Evolutionary conservation across 2,797 vertebrate genomes (phyloP), one percentile per base, ranked within the genome.

Genomic region (Acipenser oxyrinchus): DNA sequence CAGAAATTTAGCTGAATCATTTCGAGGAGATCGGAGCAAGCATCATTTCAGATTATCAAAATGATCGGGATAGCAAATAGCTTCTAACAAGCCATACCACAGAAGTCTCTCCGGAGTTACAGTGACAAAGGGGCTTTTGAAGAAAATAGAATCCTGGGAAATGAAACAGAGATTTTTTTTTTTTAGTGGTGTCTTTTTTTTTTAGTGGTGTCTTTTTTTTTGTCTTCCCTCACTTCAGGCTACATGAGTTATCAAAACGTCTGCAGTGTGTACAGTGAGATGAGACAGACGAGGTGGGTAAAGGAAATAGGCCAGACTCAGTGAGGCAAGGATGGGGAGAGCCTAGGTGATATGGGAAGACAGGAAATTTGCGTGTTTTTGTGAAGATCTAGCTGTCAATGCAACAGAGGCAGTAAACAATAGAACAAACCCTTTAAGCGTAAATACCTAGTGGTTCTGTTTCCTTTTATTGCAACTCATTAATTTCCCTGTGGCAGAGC

Each of bases 41-140:
- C 66, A 66, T n/a, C 67, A 66, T 63, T 63, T 65, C 68, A 73
- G 72, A 72, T 73, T 66, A 76, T 74, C 66, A 79, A 78, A 75
- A 71, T 65, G 68, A 73, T 13, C 23, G 18, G 60, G 65, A 61
- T 67, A 76, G 73, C 69, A 71, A 68, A 74, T 66, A 70, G 64
- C 66, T 69, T 71, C 69, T 72, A 79, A 74, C 61, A 65, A 61
- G 66, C 49, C 50, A 60, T 60, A 60, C 67, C 67, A 66, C 55
- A 67, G 55, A 49, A 62, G 61, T 66, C 66, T n/a, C 64, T 64
- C 63, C 50, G 10, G 10, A 63, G 53, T 15, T 63, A 13, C 23
- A 60, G 52, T 62, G 8, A 11, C 37, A 57, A 7, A 8, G 15
- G 23, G 23, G 23, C 23, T 37, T 37, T 4, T 37, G 23, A 37